Evolutionary conservation across 2,113 vertebrate genomes (phyloP), one percentile per base, ranked within the genome.

Genomic region (Turnix velox): DNA sequence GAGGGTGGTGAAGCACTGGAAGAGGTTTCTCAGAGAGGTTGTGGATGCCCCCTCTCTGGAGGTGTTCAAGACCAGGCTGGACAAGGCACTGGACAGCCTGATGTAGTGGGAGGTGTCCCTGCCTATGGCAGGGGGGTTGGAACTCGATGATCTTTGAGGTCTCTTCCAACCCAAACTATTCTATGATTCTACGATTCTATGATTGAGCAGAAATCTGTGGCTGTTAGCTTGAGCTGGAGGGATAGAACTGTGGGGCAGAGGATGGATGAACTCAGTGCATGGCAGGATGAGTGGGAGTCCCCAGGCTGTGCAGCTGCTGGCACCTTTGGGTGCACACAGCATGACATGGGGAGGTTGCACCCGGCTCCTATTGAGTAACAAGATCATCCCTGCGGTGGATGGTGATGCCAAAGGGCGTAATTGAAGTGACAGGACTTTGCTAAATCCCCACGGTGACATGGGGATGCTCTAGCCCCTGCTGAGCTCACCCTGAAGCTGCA

Each of bases 401-500:
- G 14, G 48, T 73, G 92, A 94, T 68, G 91, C 85, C 7, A 22
- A 46, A 42, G 66, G 46, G 20, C 3, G 4, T 95, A 96, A 95
- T 79, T 90, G 94, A 90, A 88, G 74, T 90, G 90, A 94, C 92
- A 93, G 72, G 87, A 80, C 74, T 48, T 84, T 86, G 74, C 39
- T 72, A 92, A 95, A 92, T 80, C 92, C 89, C 12, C 2, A 33
- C 4, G 43, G 75, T 85, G 79, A 81, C 72, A 24, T 2, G 3
- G 74, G 72, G 65, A 30, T 77, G 55, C 33, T 45, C 22, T 72
- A 24, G 72, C 61, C 2, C 10, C n/a, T 15, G 59, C 52, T 0
- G 0, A 82, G 74, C 66, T 52, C 66, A 63, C 52, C 67, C 63
- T 0, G 1, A 22, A 74, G 80, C 76, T 30, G 33, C 43, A 5